Percentiles rank a stretch among this genome's conserved stretches.
Conservation (phyloP, 2,888 invertebrate species). For the Seira sanloemensis region DNA sequence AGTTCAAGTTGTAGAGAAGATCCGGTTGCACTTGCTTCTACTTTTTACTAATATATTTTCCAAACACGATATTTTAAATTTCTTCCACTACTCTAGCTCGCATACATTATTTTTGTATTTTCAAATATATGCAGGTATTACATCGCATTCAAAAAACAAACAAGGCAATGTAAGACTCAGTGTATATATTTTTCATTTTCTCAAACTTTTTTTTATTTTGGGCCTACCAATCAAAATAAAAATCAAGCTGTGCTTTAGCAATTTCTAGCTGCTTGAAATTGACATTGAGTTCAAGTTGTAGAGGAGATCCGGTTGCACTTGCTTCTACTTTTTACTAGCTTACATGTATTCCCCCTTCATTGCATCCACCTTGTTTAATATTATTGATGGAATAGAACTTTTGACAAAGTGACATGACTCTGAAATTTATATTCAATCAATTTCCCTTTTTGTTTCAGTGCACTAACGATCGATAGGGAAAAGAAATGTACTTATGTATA, state of each 20-base stretch:
- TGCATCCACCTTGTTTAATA: not conserved
- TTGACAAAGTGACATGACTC: not conserved
- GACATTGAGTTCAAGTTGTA: not conserved
- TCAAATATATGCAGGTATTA: not conserved
- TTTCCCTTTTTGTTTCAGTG: not conserved
- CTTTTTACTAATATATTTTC: no score
- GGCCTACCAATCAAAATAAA: not conserved
- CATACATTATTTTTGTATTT: not conserved
- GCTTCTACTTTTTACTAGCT: not conserved
- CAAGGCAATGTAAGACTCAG: not conserved
- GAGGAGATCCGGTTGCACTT: not conserved
- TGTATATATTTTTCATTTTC: not conserved
- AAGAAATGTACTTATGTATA: no score
- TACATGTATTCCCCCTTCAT: not conserved
- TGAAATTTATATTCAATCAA: not conserved
- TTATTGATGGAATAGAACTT: not conserved
- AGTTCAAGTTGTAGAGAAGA: not conserved
- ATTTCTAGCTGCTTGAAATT: not conserved
- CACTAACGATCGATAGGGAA: no score
- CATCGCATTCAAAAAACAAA: not conserved
- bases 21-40: not conserved
- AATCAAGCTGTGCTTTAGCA: not conserved
- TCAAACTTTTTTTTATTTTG: not conserved
- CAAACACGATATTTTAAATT: no score
- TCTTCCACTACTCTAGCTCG: no score